A percentile compares a stretch with the other conserved stretches of the same genome.
phyloP scores from a whole-genome alignment of 2,888 invertebrate species.

The Epinotia ramella region DNA sequence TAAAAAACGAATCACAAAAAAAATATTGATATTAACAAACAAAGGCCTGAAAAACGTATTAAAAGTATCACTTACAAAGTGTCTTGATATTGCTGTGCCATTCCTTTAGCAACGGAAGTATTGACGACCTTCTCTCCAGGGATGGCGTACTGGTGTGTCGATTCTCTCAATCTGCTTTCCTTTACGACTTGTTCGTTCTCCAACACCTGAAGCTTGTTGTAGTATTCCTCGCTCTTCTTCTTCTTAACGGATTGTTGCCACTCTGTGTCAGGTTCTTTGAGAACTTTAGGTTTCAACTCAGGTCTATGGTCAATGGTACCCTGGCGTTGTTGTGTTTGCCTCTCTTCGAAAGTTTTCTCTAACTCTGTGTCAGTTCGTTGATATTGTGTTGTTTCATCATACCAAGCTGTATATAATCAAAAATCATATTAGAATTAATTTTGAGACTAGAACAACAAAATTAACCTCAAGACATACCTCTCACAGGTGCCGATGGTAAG shows the following conservation, averaged over 20 bases:
- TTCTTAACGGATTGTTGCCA: conserved; percentile 94
- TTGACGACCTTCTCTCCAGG: conserved; percentile 93
- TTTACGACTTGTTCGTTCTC: conserved; percentile 94
- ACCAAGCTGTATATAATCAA: conserved; percentile 89
- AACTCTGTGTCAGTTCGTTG: conserved; percentile 94
- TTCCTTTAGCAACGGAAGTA: conserved; percentile 92
- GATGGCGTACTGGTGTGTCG: conserved; percentile 92
- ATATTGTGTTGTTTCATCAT: conserved; percentile 95
- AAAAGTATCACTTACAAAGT: conserved; percentile 88
- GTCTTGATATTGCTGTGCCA: conserved; percentile 94
- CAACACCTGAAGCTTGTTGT: conserved; percentile 91
- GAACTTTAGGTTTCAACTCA: conserved; percentile 87
- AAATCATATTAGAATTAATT: conserved; percentile 50
- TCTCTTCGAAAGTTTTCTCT: conserved; percentile 95
- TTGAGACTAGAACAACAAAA: conserved; percentile 45
- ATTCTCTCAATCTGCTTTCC: conserved; percentile 91
- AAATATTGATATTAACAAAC: neutral
- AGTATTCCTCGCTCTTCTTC: conserved; percentile 94
- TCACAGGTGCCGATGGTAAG: conserved; percentile 75
- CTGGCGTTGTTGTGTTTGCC: conserved; percentile 89
- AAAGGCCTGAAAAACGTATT: neutral
- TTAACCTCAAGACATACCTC: conserved; percentile 73
- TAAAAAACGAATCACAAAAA: neutral
- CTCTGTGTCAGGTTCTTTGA: conserved; percentile 91
- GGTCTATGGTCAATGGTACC: conserved; percentile 87